Evolutionary conservation across 2,113 vertebrate species (phyloP), one percentile per base, ranked within the genome.

Genomic region (Chaetura pelagica): DNA sequence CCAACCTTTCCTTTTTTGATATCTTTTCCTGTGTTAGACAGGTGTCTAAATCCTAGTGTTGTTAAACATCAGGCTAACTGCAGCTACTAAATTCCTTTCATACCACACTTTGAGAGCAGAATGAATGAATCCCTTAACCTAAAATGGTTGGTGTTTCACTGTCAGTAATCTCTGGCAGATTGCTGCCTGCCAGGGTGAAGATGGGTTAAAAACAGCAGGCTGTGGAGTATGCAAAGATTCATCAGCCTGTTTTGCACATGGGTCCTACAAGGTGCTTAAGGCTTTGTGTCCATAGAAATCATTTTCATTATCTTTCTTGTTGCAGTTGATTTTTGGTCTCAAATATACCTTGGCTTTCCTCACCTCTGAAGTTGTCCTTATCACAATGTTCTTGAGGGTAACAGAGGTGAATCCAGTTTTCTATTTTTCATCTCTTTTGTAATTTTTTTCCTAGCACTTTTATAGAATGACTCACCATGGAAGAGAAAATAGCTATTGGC

Each of bases 281-380:
- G 52, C 14, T 85, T 82, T 88, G 42, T 74, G 46, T 79, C 38
- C 24, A 5, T 71, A 82, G 79, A 76, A 93, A 80, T 76, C 62
- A 85, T 63, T 90, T 81, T 77, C n/a, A 49, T 88, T 90, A 35
- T 75, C 52, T 87, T 62, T 87, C 52, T 87, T 90, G n/a, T 90
- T 42, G 38, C 30, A 40, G 61, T 58, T 88, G 40, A 84, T 66
- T 84, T 52, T 79, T 64, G 24, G 55, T 57, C 78, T 82, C 74
- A 62, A 27, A 48, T 57, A 68, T 82, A 44, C 61, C 68, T 90
- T 80, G 55, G 32, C 26, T 48, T 81, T 61, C 12, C 4, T 85
- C 11, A 29, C 21, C 42, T 52, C 46, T 73, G 10, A 61, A 38
- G 12, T 7, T 87, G 55, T 66, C 68, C 52, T 87, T 82, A 77